Conservation (phyloP, 92 coral and sea anemone species). For the Zoanthus sociatus region DNA sequence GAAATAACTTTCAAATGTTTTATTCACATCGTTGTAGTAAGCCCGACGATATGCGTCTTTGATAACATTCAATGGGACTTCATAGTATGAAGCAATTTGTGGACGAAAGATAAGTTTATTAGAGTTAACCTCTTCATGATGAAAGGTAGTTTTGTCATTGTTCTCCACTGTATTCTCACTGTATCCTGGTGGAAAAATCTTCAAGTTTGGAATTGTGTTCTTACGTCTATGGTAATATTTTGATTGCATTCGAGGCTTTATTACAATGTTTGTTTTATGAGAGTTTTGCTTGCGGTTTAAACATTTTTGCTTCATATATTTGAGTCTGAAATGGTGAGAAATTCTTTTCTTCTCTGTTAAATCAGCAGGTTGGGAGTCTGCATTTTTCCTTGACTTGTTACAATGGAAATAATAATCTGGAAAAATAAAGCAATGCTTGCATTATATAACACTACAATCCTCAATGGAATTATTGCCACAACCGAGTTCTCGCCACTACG, state of each 20-base stretch:
- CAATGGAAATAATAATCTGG: neutral
- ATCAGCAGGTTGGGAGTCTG: neutral
- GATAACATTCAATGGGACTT: neutral
- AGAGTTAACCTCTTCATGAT: neutral
- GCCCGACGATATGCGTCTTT: neutral
- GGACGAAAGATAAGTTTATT: neutral
- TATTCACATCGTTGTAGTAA: neutral
- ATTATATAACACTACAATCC: neutral
- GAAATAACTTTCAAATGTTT: neutral
- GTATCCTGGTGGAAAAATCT: neutral
- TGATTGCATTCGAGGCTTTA: neutral
- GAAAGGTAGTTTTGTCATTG: neutral
- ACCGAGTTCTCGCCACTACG: neutral
- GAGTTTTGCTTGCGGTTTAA: neutral
- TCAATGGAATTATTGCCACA: neutral
- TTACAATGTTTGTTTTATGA: neutral
- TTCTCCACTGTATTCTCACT: neutral
- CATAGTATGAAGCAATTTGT: neutral
- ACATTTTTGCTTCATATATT: neutral
- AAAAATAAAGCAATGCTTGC: neutral
- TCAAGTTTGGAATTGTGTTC: neutral
- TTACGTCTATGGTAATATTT: neutral
- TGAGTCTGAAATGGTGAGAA: neutral
- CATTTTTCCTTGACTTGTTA: neutral
- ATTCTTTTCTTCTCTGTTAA: neutral